phyloP scores from a whole-genome alignment of 2,888 invertebrate genomes.

The Chirona hameri region DNA sequence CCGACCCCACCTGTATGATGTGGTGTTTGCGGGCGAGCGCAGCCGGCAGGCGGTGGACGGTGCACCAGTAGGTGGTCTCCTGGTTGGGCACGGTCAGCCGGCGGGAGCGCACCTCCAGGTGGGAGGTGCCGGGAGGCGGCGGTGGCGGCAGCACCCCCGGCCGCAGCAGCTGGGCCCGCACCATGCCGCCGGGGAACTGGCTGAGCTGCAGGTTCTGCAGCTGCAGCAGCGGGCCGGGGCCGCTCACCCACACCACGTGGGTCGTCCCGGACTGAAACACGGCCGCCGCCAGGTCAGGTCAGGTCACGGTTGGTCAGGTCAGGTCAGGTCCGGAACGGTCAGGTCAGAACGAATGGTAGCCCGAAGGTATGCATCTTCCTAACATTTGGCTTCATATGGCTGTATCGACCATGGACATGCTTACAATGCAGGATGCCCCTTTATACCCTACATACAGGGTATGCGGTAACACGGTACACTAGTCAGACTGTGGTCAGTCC shows the following conservation, averaged over 20 bases:
- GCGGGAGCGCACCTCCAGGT: constrained; percentile 57
- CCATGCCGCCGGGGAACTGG: constrained; percentile 58
- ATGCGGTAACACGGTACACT: too few species aligned
- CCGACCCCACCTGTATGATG: constrained; percentile 60
- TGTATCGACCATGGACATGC: neutral
- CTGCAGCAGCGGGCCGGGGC: constrained; percentile 66
- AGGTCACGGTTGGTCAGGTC: neutral
- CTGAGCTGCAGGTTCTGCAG: constrained; percentile 56
- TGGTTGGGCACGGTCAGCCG: constrained; percentile 68
- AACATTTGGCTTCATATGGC: neutral
- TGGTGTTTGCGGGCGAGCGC: constrained; percentile 63
- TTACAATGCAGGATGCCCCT: neutral
- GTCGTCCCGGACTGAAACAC: constrained; percentile 74
- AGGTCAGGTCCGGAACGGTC: too few species aligned
- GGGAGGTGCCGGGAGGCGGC: constrained; percentile 40
- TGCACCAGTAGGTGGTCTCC: constrained; percentile 98
- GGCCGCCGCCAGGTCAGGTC: neutral
- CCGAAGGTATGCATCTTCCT: too few species aligned
- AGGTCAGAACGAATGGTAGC: too few species aligned
- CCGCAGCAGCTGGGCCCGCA: constrained; percentile 68
- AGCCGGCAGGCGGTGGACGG: constrained; percentile 72
- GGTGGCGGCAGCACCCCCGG: constrained; percentile 46
- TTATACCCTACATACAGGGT: too few species aligned
- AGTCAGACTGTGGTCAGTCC: neutral
- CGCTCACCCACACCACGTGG: constrained; percentile 79